Base-by-base conservation (phyloP, 2,113 vertebrate species). In the Dolichotis patagonum region DNA sequence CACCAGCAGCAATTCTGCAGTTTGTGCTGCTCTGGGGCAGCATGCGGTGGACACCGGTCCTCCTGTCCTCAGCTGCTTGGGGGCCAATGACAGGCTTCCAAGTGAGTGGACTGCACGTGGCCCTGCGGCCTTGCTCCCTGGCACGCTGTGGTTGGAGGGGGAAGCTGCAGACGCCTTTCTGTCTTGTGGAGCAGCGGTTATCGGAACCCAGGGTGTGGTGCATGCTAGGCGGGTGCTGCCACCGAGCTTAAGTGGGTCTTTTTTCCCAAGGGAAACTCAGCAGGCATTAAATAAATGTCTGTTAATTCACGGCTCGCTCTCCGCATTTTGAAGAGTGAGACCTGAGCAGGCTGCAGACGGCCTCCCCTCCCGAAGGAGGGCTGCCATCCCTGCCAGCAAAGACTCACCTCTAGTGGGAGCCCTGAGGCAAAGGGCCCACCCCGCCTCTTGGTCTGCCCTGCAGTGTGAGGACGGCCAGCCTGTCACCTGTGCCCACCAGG, bases 361-460 rank as follows among this genome's bases (percentile, higher is more conserved):
- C 35, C 35, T 69, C 35, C 17, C 17, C 13, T 35, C 16, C 35
- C 7, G 65, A n/a, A 60, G 58, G 35, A 41, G 16, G 0, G 6
- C 1, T 5, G 14, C 16, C 28, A 13, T 4, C 24, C 5, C 54
- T 10, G 16, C 52, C 46, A 2, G 71, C 1, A 71, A 60, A 0
- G 30, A 49, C 1, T 1, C 1, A 52, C 20, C 71, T 56, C 16
- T 38, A 0, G 9, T 5, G 46, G 17, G 4, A 20, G 58, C 52
- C 56, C 85, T 28, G 35, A 56, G 83, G 12, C 2, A 0, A 9
- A 35, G 43, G 28, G 8, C 77, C 19, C 11, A 6, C 12, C 52
- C 41, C 41, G 19, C 13, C 3, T 41, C 32, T 3, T n/a, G 0
- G 22, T 3, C 52, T 26, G 24, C 88, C 26, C 41, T 35, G 41